Evolutionary conservation across 2,113 vertebrate species (phyloP).

Genomic region (Diadophis punctatus): DNA sequence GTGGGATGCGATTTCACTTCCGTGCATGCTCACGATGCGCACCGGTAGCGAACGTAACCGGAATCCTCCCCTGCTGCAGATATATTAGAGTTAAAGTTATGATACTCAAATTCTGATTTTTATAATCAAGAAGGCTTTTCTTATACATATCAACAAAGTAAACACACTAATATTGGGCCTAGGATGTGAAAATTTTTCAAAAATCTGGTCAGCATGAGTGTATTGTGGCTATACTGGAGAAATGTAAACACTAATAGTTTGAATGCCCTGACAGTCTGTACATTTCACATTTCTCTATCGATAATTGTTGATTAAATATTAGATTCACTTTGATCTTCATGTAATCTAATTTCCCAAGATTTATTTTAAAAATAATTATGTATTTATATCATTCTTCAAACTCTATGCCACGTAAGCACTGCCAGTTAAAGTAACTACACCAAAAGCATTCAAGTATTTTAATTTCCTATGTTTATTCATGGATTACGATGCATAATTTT

Average conservation of each 20-base stretch:
- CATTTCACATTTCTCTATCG: neutral
- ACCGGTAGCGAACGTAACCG: no score
- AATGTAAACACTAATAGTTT: neutral
- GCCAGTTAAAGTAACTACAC: slow-evolving; percentile 48
- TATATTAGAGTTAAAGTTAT: neutral
- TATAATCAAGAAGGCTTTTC: neutral
- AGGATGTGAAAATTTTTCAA: neutral
- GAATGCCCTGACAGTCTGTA: neutral
- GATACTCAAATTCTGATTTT: neutral
- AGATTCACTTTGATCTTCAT: neutral
- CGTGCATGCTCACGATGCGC: no score
- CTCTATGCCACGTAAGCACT: slow-evolving; percentile 32
- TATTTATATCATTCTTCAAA: slow-evolving; percentile 14
- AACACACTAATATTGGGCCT: neutral
- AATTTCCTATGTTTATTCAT: slow-evolving; percentile 66
- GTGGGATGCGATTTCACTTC: no score
- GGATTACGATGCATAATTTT: slow-evolving; percentile 61
- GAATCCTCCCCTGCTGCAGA: no score
- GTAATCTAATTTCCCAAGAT: neutral
- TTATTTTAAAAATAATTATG: slow-evolving; percentile 18
- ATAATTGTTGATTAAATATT: neutral
- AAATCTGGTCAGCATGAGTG: neutral
- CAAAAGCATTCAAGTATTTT: slow-evolving; percentile 55
- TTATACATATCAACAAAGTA: neutral
- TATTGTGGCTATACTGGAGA: neutral